These are phyloP conservation scores for Pachydiplax longipennis DNA, from an alignment of 2,888 invertebrate genomes.

Conservation along the genomic window DNA sequence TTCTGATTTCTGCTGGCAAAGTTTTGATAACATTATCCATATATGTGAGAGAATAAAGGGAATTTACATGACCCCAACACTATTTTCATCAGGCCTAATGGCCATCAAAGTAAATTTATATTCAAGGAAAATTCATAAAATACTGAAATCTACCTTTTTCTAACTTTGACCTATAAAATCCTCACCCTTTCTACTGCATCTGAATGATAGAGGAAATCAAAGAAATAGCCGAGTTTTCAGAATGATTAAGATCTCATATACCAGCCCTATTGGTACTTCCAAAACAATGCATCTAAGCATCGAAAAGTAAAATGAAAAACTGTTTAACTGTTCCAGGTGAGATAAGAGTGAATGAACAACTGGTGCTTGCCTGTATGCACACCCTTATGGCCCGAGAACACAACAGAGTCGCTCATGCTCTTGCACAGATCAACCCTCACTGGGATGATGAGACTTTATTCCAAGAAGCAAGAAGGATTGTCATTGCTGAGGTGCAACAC, in stretches of 20 bases:
- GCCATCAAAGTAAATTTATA: too few species aligned
- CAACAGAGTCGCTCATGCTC: constrained; percentile 79
- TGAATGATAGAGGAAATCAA: not conserved
- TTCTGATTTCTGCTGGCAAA: not conserved
- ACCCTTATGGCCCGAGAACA: constrained; percentile 91
- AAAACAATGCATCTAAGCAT: not conserved
- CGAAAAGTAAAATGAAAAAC: not conserved
- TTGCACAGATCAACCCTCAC: constrained; percentile 84
- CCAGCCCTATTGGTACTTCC: not conserved
- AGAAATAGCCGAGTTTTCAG: not conserved
- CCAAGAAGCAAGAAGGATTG: constrained; percentile 86
- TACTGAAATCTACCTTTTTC: not conserved
- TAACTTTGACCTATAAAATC: not conserved
- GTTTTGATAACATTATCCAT: not conserved
- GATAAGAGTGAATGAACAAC: constrained; percentile 90
- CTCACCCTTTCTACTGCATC: not conserved
- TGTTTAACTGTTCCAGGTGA: constrained; percentile 69
- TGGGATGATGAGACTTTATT: constrained; percentile 94
- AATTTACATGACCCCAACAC: too few species aligned
- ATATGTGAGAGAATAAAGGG: not conserved
- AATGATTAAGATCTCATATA: not conserved
- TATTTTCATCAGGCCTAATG: not conserved
- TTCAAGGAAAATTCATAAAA: not conserved
- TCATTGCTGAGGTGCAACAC: constrained; percentile 87
- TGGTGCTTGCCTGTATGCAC: constrained; percentile 90